These are phyloP conservation scores for Atrina japonica DNA, from an alignment of 2,888 invertebrate species.

Conservation along the genomic window DNA sequence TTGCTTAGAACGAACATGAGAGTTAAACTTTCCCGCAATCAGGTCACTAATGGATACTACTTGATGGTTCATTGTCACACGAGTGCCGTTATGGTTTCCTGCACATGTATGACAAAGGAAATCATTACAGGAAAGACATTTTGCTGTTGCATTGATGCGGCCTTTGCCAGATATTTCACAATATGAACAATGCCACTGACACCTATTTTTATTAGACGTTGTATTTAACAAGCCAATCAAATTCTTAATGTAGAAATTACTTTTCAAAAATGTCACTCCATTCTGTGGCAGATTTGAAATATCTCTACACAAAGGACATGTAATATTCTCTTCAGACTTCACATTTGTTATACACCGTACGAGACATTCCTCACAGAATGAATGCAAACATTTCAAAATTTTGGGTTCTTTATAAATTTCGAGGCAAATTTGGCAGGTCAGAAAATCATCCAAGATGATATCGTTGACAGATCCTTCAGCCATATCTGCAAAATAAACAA, in stretches of 20 bases:
- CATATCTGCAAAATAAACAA: too few species aligned
- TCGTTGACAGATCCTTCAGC: too few species aligned
- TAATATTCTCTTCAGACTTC: not conserved
- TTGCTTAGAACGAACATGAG: slow-evolving; percentile 12
- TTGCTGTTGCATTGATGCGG: not conserved
- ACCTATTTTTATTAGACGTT: not conserved
- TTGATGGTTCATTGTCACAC: slow-evolving; percentile 2
- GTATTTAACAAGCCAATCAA: not conserved
- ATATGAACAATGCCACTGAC: not conserved
- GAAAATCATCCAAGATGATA: too few species aligned
- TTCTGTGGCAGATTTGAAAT: not conserved
- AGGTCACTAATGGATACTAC: slow-evolving; percentile 1
- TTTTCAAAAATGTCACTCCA: not conserved
- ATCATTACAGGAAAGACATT: slow-evolving; percentile 13
- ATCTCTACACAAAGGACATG: slow-evolving; percentile 12
- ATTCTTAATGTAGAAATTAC: slow-evolving; percentile 12
- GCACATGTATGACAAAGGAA: slow-evolving; percentile 9
- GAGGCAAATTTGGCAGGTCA: not conserved
- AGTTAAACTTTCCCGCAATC: not conserved
- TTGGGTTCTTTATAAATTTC: slow-evolving; percentile 2
- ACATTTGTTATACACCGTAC: too few species aligned
- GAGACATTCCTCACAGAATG: slow-evolving; percentile 11
- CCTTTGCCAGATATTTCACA: not conserved
- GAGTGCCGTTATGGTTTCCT: not conserved
- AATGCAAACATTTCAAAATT: slow-evolving; percentile 4